Base-by-base conservation (phyloP, 2,888 invertebrate species). In the Diarsia rubi region DNA sequence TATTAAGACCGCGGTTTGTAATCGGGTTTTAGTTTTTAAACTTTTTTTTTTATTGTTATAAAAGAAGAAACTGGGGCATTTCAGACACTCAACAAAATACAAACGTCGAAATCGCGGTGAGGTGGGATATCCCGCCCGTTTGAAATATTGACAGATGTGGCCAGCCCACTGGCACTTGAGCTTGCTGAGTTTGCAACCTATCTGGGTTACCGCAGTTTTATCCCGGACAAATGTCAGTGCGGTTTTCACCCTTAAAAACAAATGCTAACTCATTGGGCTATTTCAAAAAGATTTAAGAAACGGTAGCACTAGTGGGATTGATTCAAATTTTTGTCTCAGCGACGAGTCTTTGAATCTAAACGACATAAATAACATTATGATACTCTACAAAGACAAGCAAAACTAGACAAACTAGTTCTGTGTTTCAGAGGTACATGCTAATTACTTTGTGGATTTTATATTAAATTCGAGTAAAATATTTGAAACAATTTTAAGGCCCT, bases 111-210 rank as follows among this genome's bases (percentile, higher is more conserved):
- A 24, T 5, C 31, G 12, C 9, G 44, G 21, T 14, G 19, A 62
- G 27, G 14, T 19, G 4, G 11, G 11, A 19, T 54, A 27, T 68
- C 31, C 45, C 27, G 8, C 31, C 45, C 27, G 8, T 42, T 54
- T 45, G 27, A 62, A 42, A 68, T 47, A 75, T 45, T 62, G 52
- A 54, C 60, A 62, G 14, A 11, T 45, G n/a, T n/a, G 37, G 27
- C 11, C 52, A 24, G 6, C 24, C 37, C 11, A 54, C 14, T 45
- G 52, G 19, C 27, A 52, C 37, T n/a, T n/a, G 21, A 52, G 14
- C 21, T 67, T 14, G 31, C 67, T 75, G 68, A 21, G 37, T 62
- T 68, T 16, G 59, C 45, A 16, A 52, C 8, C 19, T 14, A 47
- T 45, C 21, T 37, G 14, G 44, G 6, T 49, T 24, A 37, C 2